Base-by-base conservation (phyloP, 2,113 vertebrate genomes). In the Erinaceus europaeus region DNA sequence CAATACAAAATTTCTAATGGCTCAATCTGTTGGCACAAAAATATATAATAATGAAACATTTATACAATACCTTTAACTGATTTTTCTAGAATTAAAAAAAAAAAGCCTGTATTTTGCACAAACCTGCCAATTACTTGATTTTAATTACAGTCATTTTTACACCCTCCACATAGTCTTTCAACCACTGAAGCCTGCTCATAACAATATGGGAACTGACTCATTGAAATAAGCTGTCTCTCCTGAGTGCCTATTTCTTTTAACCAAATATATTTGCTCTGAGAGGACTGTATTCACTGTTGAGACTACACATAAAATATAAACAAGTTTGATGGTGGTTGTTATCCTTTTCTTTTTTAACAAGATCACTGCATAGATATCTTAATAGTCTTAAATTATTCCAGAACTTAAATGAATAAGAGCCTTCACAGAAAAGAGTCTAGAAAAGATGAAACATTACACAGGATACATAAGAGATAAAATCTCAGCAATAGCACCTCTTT, bases 61-160 rank as follows among this genome's bases (percentile, higher is more conserved):
- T 11, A 44, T n/a, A 50, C n/a, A 74, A 67, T 62, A 44, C 14
- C 52, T 42, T 69, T 89, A 82, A 69, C 75, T 87, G 78, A 72
- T 52, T 90, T 55, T 67, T 59, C 75, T 25, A 73, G 76, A 68
- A 78, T 88, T 84, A 82, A 91, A 81, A 81, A 57, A 79, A 93
- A 83, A 93, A 94, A 91, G 53, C n/a, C 89, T 87, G 29, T 88
- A 68, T 72, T 93, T 84, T 91, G 59, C 32, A 74, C 67, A 92
- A 87, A 91, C 75, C 73, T 92, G 69, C 88, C 91, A 93, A 95
- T 95, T 93, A 90, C 80, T 74, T 38, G n/a, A 87, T 84, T 89
- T 93, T 92, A 94, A 94, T 94, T 94, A 91, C 72, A 86, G 72
- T 23, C 64, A 53, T 76, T 68, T 92, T 80, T 64, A 79, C 15